phyloP scores from a whole-genome alignment of 37 sponge, comb jelly and placozoan species.

The Lycopodina hypogea region DNA sequence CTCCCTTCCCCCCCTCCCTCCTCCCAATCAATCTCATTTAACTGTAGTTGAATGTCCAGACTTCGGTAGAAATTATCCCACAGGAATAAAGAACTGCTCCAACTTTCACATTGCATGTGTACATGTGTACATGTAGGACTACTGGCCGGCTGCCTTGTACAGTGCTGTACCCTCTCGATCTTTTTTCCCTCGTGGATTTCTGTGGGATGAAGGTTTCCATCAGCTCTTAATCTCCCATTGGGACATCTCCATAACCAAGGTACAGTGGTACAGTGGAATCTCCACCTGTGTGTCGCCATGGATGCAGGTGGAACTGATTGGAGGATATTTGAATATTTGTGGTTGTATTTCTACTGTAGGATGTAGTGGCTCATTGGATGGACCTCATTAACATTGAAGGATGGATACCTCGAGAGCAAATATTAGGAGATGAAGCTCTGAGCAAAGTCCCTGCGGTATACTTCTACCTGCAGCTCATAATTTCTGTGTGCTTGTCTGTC shows the following conservation, averaged over 20 bases:
- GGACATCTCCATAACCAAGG: conserved; percentile 79
- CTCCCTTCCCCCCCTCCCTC: no score
- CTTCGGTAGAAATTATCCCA: no score
- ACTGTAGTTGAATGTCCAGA: no score
- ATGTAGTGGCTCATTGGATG: conserved; percentile 97
- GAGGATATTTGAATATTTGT: no score
- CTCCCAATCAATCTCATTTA: no score
- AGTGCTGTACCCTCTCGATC: conserved; percentile 94
- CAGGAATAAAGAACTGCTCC: no score
- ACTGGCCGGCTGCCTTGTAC: conserved; percentile 73
- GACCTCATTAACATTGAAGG: conserved; percentile 93
- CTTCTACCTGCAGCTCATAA: no score
- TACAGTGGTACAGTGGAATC: no score
- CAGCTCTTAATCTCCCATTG: conserved; percentile 93
- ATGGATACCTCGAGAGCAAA: conserved; percentile 99
- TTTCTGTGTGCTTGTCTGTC: no score
- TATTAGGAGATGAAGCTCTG: conserved; percentile 91
- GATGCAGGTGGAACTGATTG: background rate
- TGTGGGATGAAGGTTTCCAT: conserved; percentile 99
- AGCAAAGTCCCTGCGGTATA: conserved; percentile 67
- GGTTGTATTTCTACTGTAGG: no score
- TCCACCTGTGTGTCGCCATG: background rate
- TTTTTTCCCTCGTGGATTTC: conserved; percentile 99
- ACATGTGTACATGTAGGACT: conserved; percentile 39
- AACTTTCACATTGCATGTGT: no score